These are phyloP conservation scores for Hydrozoanthus gracilis DNA, from an alignment of 92 coral and sea anemone species.

Conservation along the genomic window DNA sequence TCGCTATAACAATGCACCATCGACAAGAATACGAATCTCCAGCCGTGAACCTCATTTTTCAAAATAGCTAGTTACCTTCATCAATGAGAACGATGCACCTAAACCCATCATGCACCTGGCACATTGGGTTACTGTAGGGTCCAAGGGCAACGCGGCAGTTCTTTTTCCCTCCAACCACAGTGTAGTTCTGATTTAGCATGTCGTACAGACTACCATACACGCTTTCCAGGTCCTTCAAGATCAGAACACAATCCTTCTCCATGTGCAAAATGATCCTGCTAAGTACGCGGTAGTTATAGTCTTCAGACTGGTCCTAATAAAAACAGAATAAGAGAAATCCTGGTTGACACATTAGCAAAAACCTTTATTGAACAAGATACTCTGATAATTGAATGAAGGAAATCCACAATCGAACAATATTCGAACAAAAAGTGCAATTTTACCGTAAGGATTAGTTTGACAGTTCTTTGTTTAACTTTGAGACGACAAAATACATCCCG, in stretches of 20 bases:
- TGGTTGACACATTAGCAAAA: not conserved
- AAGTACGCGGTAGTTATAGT: conserved; percentile 53
- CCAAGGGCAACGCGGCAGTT: conserved; percentile 63
- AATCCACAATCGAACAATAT: too few relatives aligned
- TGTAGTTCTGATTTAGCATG: conserved; percentile 62
- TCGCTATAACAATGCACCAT: not conserved
- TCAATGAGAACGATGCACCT: conserved; percentile 60
- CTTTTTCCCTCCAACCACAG: conserved; percentile 58
- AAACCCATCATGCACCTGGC: conserved; percentile 58
- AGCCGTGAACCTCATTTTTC: too few relatives aligned
- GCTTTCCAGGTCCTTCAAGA: conserved; percentile 55
- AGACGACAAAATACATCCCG: too few relatives aligned
- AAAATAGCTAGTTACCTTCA: conserved; percentile 1
- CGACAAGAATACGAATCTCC: not conserved
- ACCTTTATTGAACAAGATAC: not conserved
- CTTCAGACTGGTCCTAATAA: conserved; percentile 51
- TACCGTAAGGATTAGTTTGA: too few relatives aligned
- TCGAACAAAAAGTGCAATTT: too few relatives aligned
- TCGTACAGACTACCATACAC: conserved; percentile 59
- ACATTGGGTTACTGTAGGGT: conserved; percentile 62
- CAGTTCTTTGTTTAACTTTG: too few relatives aligned
- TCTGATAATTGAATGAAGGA: not conserved
- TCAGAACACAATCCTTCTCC: conserved; percentile 57
- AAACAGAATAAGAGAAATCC: not conserved
- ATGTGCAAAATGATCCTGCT: conserved; percentile 58